Conservation (phyloP, 2,888 invertebrate species). For the Lysandra bellargus region DNA sequence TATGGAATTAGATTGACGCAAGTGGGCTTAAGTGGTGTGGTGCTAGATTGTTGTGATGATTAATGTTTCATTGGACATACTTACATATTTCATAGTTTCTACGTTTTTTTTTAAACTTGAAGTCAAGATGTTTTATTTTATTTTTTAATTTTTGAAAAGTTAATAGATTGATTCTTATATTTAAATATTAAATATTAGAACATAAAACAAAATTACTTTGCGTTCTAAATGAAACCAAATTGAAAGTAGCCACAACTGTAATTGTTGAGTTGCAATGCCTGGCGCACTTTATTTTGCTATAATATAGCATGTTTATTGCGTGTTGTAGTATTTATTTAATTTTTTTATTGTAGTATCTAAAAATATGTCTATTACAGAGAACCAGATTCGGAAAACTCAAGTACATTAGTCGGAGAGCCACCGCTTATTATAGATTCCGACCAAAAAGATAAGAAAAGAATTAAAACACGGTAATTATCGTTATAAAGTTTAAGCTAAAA, state of each 20-base stretch:
- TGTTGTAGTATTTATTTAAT: not conserved
- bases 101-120: not conserved
- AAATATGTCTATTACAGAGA: constrained; percentile 50
- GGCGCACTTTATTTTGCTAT: not conserved
- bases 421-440: constrained; percentile 61
- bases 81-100: not conserved
- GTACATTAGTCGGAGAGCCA: constrained; percentile 68
- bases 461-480: constrained; percentile 65
- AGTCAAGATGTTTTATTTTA: too few species aligned
- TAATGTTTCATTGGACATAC: not conserved
- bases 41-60: not conserved
- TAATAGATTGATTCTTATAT: too few species aligned
- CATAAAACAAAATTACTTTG: not conserved
- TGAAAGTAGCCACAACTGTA: not conserved
- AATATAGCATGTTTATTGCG: not conserved
- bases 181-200: too few species aligned
- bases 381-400: constrained; percentile 67
- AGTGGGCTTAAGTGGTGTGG: not conserved
- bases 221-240: not conserved
- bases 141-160: too few species aligned
- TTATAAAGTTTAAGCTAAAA: not conserved
- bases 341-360: not conserved
- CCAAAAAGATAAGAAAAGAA: constrained; percentile 63
- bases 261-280: constrained; percentile 1
- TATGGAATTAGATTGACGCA: too few species aligned